These are phyloP conservation scores for Poeciliopsis infans DNA, from an alignment of 2,797 vertebrate species.

Conservation along the genomic window DNA sequence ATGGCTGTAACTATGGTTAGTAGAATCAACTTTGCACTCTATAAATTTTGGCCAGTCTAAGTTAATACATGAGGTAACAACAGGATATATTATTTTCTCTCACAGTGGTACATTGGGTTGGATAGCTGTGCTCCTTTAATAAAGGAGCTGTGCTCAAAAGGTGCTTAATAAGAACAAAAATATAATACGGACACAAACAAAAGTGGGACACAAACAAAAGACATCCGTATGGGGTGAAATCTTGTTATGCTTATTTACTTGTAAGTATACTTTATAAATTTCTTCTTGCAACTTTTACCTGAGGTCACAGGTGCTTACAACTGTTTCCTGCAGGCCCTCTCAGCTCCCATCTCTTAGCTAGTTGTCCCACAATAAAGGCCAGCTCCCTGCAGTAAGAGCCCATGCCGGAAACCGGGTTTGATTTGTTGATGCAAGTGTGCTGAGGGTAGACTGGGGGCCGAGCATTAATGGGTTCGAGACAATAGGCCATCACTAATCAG, in stretches of 20 bases:
- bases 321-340: constrained; percentile 68
- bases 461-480: constrained; percentile 89
- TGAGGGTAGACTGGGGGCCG: constrained; percentile 86
- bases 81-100: neutral
- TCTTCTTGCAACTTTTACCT: constrained; percentile 7
- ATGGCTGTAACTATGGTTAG: neutral
- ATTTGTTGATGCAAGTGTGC: constrained; percentile 87
- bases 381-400: constrained; percentile 77
- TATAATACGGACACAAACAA: neutral
- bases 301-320: constrained; percentile 67
- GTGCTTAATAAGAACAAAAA: neutral
- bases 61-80: neutral
- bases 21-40: neutral
- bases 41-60: neutral
- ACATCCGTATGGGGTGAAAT: neutral
- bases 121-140: neutral
- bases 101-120: neutral
- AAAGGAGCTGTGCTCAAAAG: neutral
- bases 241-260: neutral
- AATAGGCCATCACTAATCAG: constrained; percentile 96
- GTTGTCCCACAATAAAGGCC: constrained; percentile 76
- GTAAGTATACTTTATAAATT: neutral
- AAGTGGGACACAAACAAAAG: neutral
- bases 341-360: constrained; percentile 60
- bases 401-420: constrained; percentile 85